Evolutionary conservation across 1,140 invertebrate genomes (phyloP).

Genomic region (Drosophila bifasciata): DNA sequence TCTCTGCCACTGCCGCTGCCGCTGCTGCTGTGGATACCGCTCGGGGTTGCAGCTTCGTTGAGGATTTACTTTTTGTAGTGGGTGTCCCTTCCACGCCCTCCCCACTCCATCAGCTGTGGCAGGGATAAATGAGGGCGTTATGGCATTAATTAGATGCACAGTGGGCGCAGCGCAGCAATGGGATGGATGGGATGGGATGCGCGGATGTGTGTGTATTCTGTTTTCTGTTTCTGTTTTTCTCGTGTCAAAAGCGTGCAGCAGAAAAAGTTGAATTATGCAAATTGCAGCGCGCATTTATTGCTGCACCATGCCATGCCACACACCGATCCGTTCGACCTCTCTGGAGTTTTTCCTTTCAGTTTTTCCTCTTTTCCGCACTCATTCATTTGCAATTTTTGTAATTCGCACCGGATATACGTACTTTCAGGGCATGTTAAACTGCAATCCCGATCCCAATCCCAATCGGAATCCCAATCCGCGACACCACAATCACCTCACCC

Average conservation of each 20-base stretch:
- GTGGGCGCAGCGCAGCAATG: conserved; percentile 26
- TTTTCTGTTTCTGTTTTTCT: too few relatives aligned
- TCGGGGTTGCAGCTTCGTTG: conserved; percentile 6
- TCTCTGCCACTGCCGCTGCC: too few relatives aligned
- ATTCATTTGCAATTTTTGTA: conserved; percentile 54
- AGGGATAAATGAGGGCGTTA: conserved; percentile 43
- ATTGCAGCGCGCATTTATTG: conserved; percentile 33
- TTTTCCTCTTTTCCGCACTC: conserved; percentile 29
- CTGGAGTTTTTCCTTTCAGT: conserved; percentile 7
- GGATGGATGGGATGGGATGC: not conserved
- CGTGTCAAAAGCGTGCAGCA: too few relatives aligned
- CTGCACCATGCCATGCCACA: not conserved
- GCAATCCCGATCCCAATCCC: conserved; percentile 49
- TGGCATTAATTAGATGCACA: conserved; percentile 58
- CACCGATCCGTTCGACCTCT: too few relatives aligned
- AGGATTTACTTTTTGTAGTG: conserved; percentile 10
- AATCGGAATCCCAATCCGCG: conserved; percentile 41
- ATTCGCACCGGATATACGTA: conserved; percentile 75
- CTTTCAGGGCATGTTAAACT: conserved; percentile 63
- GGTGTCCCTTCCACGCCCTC: not conserved
- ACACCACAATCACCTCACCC: conserved; percentile 37
- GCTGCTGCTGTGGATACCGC: conserved; percentile 14
- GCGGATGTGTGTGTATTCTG: not conserved
- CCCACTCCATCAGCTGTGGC: conserved; percentile 24
- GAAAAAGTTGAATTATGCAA: conserved; percentile 53